A percentile compares a stretch with the other conserved stretches of the same genome.
Evolutionary conservation across 2,113 vertebrate genomes (phyloP).

Genomic region (Myocastor coypus): DNA sequence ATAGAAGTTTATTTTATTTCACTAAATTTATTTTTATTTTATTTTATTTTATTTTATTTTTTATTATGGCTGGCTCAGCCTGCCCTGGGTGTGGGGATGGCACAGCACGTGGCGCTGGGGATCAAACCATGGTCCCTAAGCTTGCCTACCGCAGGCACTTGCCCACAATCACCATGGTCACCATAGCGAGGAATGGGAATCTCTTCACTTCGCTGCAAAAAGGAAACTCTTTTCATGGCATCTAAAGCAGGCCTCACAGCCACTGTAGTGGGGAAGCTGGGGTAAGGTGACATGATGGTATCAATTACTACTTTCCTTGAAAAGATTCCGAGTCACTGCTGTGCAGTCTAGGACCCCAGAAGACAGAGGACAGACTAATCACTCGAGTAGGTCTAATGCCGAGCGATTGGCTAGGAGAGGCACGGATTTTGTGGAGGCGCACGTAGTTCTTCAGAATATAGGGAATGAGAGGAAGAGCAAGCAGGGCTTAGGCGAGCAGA

Average conservation of each 20-base stretch:
- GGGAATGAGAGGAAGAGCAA: not conserved
- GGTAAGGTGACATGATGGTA: not conserved
- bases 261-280: not conserved
- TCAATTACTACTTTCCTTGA: not conserved
- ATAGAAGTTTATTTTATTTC: not conserved
- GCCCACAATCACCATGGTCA: not conserved
- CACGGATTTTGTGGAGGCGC: not conserved
- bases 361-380: not conserved
- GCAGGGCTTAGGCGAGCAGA: not conserved
- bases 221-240: not conserved
- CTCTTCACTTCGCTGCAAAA: not conserved
- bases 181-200: not conserved
- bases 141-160: too few species aligned
- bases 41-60: too few species aligned
- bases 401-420: not conserved
- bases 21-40: too few species aligned
- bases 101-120: too few species aligned
- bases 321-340: not conserved
- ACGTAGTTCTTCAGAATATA: not conserved
- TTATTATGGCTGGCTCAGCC: too few species aligned
- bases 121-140: too few species aligned
- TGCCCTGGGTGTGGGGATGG: too few species aligned
- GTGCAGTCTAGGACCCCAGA: not conserved
- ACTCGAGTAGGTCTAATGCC: not conserved
- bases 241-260: not conserved